Evolutionary conservation across 2,113 vertebrate genomes (phyloP).

Genomic region (Gadus chalcogrammus): DNA sequence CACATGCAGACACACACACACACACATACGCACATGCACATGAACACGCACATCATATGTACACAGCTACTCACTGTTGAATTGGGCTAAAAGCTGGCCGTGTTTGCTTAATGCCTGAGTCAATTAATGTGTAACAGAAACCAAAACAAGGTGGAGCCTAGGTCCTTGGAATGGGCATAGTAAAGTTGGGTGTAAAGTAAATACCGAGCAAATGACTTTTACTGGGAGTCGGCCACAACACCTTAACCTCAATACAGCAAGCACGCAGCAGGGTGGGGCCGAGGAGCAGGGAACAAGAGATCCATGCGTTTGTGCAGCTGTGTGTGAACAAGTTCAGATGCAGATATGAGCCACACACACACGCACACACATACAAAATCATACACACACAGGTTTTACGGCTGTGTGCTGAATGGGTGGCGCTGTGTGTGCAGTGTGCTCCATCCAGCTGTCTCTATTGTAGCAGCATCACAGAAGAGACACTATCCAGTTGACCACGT

Average conservation of each 20-base stretch:
- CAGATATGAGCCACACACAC: no score
- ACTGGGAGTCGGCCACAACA: no score
- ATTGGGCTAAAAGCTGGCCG: no score
- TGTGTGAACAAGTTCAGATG: no score
- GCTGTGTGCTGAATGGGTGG: not conserved
- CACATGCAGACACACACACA: not conserved
- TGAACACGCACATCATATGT: not conserved
- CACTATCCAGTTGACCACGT: slow-evolving; percentile 21
- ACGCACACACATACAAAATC: slow-evolving; percentile 18
- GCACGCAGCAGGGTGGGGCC: no score
- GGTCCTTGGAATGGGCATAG: slow-evolving; percentile 5
- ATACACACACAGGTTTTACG: slow-evolving; percentile 9
- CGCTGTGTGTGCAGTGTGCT: slow-evolving; percentile 27
- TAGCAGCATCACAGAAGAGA: slow-evolving; percentile 7
- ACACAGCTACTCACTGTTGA: not conserved
- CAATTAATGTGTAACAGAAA: slow-evolving; percentile 19
- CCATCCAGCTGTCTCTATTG: slow-evolving; percentile 8
- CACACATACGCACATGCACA: not conserved
- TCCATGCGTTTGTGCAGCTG: no score
- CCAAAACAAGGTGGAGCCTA: slow-evolving; percentile 30
- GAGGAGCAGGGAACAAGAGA: no score
- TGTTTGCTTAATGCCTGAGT: slow-evolving; percentile 22
- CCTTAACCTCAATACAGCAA: no score
- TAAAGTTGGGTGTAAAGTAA: not conserved
- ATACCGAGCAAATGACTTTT: not conserved